Conservation (phyloP, 2,888 invertebrate species). For the Agonopterix arenella region DNA sequence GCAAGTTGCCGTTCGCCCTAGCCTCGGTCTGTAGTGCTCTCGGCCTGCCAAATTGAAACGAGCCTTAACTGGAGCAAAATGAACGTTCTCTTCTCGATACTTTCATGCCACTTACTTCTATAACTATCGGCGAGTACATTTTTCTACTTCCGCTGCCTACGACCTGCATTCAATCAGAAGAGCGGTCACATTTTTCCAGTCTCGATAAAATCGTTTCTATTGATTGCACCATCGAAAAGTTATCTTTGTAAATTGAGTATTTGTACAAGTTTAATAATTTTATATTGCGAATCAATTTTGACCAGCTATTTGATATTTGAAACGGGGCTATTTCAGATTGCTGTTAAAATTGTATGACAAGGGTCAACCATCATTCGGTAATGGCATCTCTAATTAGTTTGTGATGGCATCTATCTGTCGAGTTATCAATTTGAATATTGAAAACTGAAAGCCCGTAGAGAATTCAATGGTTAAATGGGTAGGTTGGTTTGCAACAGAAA, state of each 20-base stretch:
- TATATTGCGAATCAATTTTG: conserved; percentile 56
- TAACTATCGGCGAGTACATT: conserved; percentile 19
- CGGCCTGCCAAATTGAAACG: conserved; percentile 62
- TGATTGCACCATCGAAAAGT: conserved; percentile 45
- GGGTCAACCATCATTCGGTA: conserved; percentile 31
- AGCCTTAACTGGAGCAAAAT: conserved; percentile 51
- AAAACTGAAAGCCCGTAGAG: conserved; percentile 1
- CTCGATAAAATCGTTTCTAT: conserved; percentile 29
- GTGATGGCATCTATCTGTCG: conserved; percentile 5
- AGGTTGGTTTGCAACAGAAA: not conserved
- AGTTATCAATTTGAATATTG: conserved; percentile 2
- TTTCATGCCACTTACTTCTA: conserved; percentile 30
- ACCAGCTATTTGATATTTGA: conserved; percentile 41
- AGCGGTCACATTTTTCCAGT: conserved; percentile 38
- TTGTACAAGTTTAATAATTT: conserved; percentile 50
- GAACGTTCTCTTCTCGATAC: conserved; percentile 41
- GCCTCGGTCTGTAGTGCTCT: conserved; percentile 42
- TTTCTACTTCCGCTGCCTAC: conserved; percentile 25
- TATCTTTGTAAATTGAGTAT: conserved; percentile 37
- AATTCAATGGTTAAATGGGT: not conserved
- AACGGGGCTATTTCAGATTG: conserved; percentile 33
- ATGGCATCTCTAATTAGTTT: no score
- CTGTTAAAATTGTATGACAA: conserved; percentile 51
- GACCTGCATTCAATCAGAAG: conserved; percentile 22
- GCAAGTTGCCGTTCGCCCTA: conserved; percentile 51